Evolutionary conservation across 2,797 vertebrate species (phyloP).

Genomic region (Holocentrus rufus): DNA sequence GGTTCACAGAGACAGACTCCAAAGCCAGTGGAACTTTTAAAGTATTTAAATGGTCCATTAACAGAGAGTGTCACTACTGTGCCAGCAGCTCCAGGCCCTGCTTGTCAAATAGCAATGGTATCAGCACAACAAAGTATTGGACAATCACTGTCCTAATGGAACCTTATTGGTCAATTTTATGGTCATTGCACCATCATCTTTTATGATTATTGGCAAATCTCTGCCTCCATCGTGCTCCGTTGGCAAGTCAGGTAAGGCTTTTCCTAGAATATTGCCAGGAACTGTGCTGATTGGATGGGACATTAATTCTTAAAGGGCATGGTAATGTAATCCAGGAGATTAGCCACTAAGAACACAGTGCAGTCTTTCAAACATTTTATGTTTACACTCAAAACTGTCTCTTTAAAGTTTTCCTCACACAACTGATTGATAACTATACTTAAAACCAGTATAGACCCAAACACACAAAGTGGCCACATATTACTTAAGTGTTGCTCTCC

Average conservation of each 20-base stretch:
- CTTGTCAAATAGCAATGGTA: background rate
- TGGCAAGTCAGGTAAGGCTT: slow-evolving; percentile 32
- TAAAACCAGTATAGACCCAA: background rate
- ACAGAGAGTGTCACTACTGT: background rate
- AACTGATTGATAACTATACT: background rate
- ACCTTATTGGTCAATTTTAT: background rate
- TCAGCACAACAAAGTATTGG: background rate
- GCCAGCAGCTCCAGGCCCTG: too few relatives aligned
- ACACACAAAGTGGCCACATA: background rate
- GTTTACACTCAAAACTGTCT: slow-evolving; percentile 47
- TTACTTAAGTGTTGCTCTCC: background rate
- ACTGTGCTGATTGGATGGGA: slow-evolving; percentile 73
- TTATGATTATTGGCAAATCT: slow-evolving; percentile 7
- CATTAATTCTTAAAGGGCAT: slow-evolving; percentile 76
- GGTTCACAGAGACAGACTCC: background rate
- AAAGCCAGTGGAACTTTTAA: background rate
- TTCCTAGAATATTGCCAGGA: slow-evolving; percentile 55
- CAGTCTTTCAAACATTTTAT: slow-evolving; percentile 40
- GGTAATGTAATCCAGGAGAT: slow-evolving; percentile 77
- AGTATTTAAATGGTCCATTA: background rate
- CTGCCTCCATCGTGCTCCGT: slow-evolving; percentile 12
- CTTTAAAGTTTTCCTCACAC: slow-evolving; percentile 16
- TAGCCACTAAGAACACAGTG: slow-evolving; percentile 70
- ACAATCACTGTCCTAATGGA: background rate
- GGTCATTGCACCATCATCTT: background rate